Conservation (phyloP, 2,797 vertebrate species). For the Huso huso region DNA sequence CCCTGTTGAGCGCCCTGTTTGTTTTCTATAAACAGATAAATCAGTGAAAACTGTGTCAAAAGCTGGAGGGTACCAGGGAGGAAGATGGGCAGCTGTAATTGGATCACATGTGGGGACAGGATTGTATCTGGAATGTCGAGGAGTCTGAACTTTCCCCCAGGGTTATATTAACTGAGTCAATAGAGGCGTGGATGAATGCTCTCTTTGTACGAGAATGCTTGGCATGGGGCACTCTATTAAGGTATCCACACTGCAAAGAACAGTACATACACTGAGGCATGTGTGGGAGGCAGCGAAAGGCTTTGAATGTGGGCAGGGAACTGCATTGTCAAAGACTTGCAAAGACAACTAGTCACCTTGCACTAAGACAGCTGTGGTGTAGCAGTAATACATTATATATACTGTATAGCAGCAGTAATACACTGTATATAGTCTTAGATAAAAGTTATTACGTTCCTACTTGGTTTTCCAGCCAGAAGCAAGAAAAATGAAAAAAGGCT, state of each 20-base stretch:
- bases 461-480: neutral
- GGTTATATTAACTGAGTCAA: neutral
- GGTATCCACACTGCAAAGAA: neutral
- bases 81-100: neutral
- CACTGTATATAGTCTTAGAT: neutral
- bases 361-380: neutral
- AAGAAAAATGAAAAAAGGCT: neutral
- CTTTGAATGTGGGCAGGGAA: neutral
- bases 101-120: conserved; percentile 5
- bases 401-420: neutral
- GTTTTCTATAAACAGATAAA: no score
- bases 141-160: neutral
- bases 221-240: neutral
- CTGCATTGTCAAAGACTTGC: neutral
- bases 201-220: conserved; percentile 2
- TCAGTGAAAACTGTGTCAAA: neutral
- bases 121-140: neutral
- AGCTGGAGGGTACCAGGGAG: neutral
- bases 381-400: neutral
- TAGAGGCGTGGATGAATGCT: conserved; percentile 2
- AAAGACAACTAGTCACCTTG: neutral
- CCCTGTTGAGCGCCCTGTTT: no score
- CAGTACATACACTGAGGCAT: neutral
- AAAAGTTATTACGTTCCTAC: neutral
- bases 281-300: neutral